Conservation (phyloP, 2,113 vertebrate species). For the Bostrychus sinensis region DNA sequence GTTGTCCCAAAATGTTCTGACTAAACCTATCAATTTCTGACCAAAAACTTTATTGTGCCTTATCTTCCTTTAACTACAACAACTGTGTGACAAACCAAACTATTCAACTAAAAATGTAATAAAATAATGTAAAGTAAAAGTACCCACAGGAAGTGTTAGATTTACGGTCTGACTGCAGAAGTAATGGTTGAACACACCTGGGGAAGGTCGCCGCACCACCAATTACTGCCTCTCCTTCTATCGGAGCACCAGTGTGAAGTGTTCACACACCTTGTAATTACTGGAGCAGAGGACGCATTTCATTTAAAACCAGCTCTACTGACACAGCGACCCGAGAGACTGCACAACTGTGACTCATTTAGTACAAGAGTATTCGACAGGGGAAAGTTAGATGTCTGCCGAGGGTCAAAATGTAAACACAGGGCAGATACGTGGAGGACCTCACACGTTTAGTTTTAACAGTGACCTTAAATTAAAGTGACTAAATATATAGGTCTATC, state of each 20-base stretch:
- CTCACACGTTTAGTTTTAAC: constrained; percentile 5
- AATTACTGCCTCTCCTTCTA: constrained; percentile 42
- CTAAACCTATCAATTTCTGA: not conserved
- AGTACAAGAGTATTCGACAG: constrained; percentile 8
- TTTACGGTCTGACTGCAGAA: not conserved
- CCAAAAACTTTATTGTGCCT: not conserved
- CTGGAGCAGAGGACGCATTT: constrained; percentile 38
- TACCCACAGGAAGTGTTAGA: constrained; percentile 3
- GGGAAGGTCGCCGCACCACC: constrained; percentile 23
- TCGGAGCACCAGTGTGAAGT: constrained; percentile 30
- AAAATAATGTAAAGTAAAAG: not conserved
- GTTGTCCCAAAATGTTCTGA: not conserved
- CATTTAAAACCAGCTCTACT: constrained; percentile 30
- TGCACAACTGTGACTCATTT: constrained; percentile 37
- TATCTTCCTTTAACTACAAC: not conserved
- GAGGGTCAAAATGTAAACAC: constrained; percentile 13
- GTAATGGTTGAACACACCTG: constrained; percentile 25
- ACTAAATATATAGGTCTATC: constrained; percentile 20
- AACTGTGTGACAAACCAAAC: not conserved
- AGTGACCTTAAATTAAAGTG: constrained; percentile 10
- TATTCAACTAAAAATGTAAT: not conserved
- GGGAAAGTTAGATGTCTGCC: constrained; percentile 31
- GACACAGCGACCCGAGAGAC: constrained; percentile 19
- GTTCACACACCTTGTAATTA: constrained; percentile 50
- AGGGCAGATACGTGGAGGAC: not conserved